Conservation (phyloP, 2,888 invertebrate genomes). For the Dicyrtomina minuta region DNA sequence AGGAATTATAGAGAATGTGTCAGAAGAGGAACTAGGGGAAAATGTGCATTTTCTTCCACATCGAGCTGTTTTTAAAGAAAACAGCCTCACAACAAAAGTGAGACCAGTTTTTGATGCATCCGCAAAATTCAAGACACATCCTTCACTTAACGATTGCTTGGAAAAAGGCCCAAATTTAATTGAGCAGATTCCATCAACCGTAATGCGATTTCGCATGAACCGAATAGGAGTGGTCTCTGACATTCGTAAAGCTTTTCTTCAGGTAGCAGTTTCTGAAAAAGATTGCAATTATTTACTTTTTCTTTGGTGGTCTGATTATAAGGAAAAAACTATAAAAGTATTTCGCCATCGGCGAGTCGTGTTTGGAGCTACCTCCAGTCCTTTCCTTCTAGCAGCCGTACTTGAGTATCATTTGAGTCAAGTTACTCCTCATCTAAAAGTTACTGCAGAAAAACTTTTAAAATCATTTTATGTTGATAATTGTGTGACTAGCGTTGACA, state of each 20-base stretch:
- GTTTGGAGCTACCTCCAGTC: conserved; percentile 34
- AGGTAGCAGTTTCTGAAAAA: conserved; percentile 49
- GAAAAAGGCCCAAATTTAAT: conserved; percentile 48
- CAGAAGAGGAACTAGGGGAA: conserved; percentile 35
- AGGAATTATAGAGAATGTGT: conserved; percentile 53
- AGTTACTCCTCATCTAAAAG: not conserved
- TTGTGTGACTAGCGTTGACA: conserved; percentile 11
- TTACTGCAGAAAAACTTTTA: conserved; percentile 1
- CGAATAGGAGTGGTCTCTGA: conserved; percentile 49
- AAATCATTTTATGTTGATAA: conserved; percentile 35
- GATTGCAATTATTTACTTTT: conserved; percentile 54
- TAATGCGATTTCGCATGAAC: conserved; percentile 36
- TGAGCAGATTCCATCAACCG: conserved; percentile 41
- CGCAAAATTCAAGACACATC: conserved; percentile 14
- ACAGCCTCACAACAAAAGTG: conserved; percentile 44
- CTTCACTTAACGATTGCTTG: conserved; percentile 50
- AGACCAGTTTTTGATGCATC: conserved; percentile 43
- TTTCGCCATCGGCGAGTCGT: conserved; percentile 27
- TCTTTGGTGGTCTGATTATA: conserved; percentile 45
- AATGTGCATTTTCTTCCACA: conserved; percentile 43
- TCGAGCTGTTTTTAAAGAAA: conserved; percentile 48
- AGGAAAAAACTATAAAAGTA: conserved; percentile 10
- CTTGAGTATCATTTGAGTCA: conserved; percentile 15
- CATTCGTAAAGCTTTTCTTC: conserved; percentile 54
- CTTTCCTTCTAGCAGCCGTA: conserved; percentile 29